Base-by-base conservation (phyloP, 2,797 vertebrate species). In the Propithecus perrieri region DNA sequence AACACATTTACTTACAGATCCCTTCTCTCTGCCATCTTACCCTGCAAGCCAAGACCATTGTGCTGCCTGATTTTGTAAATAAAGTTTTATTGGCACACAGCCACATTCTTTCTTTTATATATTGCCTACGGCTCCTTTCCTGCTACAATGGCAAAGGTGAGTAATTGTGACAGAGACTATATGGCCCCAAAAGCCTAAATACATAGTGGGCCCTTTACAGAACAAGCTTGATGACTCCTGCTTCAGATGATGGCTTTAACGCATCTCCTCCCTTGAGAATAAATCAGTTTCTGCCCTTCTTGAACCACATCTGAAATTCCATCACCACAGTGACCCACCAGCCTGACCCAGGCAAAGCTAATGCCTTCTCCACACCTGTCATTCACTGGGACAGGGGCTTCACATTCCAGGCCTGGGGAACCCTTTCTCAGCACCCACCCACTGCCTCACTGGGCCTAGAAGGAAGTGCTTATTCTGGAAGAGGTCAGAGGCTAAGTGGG, bases 121-220 rank as follows among this genome's bases (percentile, higher is more conserved):
- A 13, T 14, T 11, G 2, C 7, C 20, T 35, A 0, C 1, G 5
- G 35, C 46, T 57, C 35, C 24, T 59, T 57, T 30, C 65, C 65
- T 8, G 14, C n/a, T 24, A 13, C 17, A 72, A 17, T 13, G 14
- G 26, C 22, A 0, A 65, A 55, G 13, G 0, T 57, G 72, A 33
- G 2, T 22, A 5, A 2, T 4, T 26, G 24, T 24, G 2, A n/a
- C 75, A 59, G 24, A 35, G 20, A 87, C 38, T 1, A 0, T 0
- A 3, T 15, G 9, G 46, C 26, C 75, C 53, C 4, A 5, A 55
- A 38, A 22, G 7, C 78, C 75, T 35, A 2, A 22, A 55, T 26
- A 59, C 12, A 57, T 24, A 81, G 46, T 35, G 35, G 10, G 10
- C 6, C 33, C 41, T 38, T 43, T 17, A 59, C 11, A 67, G 50